These are phyloP conservation scores for Ametastegia equiseti DNA, from an alignment of 2,888 invertebrate genomes.

Conservation along the genomic window DNA sequence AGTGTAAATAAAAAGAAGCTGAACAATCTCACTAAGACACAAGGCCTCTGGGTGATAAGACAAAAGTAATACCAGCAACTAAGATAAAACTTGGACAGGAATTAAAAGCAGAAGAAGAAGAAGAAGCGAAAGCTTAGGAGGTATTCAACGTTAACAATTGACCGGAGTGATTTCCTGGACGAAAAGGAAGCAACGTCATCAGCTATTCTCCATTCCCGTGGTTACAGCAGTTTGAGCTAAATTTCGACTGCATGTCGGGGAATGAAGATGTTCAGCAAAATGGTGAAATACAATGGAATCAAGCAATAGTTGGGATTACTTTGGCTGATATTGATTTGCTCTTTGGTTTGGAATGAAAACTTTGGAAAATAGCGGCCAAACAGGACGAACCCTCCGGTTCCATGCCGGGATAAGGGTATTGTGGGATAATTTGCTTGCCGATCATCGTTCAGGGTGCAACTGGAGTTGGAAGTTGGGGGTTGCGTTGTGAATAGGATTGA, in stretches of 20 bases:
- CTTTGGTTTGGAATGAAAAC: not conserved
- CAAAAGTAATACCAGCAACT: conserved; percentile 34
- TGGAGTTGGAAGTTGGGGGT: conserved; percentile 52
- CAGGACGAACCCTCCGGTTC: conserved; percentile 55
- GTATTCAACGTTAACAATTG: conserved; percentile 51
- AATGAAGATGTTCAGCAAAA: conserved; percentile 8
- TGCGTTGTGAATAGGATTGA: conserved; percentile 33
- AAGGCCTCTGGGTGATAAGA: conserved; percentile 28
- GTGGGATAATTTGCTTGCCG: conserved; percentile 41
- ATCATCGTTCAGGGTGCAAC: conserved; percentile 39
- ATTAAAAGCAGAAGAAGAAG: conserved; percentile 19
- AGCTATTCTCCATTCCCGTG: conserved; percentile 21
- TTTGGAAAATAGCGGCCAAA: conserved; percentile 46
- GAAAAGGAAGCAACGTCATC: conserved; percentile 12
- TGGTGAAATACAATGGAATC: not conserved
- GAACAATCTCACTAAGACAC: conserved; percentile 18
- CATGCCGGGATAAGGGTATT: conserved; percentile 53
- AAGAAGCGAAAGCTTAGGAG: conserved; percentile 60
- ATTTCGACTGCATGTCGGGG: not conserved
- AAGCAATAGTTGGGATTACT: conserved; percentile 17
- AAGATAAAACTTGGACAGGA: conserved; percentile 3
- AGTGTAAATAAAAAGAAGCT: not conserved
- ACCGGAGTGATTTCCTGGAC: conserved; percentile 28
- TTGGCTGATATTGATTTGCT: conserved; percentile 9
- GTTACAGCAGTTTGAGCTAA: not conserved